phyloP scores from a whole-genome alignment of 2,888 invertebrate species.

The Aethes cnicana region DNA sequence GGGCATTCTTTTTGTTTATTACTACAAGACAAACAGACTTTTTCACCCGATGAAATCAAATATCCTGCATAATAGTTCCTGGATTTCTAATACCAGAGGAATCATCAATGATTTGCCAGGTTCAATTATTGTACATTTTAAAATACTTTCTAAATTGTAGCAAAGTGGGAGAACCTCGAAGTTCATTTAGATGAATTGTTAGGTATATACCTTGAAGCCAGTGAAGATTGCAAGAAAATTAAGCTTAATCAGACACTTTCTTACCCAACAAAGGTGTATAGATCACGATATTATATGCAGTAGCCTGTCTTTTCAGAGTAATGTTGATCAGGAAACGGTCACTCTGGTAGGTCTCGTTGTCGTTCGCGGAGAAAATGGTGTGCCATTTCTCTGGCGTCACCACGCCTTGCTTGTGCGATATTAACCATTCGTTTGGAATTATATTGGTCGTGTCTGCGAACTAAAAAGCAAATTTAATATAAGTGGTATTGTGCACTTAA shows the following conservation, averaged over 20 bases:
- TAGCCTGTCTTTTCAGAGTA: slow-evolving; percentile 51
- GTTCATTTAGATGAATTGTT: no score
- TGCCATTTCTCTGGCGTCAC: slow-evolving; percentile 48
- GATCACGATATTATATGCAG: slow-evolving; percentile 61
- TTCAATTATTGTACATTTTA: no score
- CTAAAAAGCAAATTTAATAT: no score
- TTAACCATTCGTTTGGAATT: slow-evolving; percentile 56
- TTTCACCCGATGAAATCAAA: no score
- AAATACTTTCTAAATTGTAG: no score
- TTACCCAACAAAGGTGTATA: slow-evolving; percentile 73
- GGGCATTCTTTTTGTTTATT: no score
- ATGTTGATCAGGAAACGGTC: slow-evolving; percentile 55
- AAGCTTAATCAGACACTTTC: slow-evolving; percentile 13
- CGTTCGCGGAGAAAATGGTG: slow-evolving; percentile 36
- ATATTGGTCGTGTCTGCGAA: slow-evolving; percentile 54
- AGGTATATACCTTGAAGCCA: neutral
- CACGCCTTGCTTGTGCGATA: slow-evolving; percentile 38
- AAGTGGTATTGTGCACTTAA: no score
- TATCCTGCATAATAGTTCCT: no score
- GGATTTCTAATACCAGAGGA: no score
- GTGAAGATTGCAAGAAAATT: neutral
- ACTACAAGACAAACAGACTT: no score
- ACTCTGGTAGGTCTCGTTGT: slow-evolving; percentile 52
- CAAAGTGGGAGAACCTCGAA: no score
- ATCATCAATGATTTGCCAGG: no score